phyloP scores from a whole-genome alignment of 2,113 vertebrate genomes.

The Lophura nycthemera region DNA sequence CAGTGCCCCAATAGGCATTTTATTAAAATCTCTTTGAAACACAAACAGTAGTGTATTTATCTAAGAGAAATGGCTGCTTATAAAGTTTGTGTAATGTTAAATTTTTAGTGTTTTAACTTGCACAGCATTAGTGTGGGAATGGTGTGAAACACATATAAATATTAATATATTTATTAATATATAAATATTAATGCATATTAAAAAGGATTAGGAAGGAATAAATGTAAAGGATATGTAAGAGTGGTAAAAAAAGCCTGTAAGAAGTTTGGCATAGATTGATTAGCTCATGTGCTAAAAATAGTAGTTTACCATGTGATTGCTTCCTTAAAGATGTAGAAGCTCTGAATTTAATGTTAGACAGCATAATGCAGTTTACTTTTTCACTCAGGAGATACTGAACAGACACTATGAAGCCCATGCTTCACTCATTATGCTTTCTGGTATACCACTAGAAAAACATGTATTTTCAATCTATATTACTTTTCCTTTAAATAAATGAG shows the following conservation, averaged over 20 bases:
- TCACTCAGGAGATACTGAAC: background rate
- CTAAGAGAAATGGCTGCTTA: conserved; percentile 46
- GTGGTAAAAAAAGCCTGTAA: background rate
- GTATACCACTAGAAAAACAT: background rate
- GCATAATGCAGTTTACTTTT: background rate
- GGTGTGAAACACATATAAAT: background rate
- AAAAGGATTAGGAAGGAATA: background rate
- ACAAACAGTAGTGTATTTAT: conserved; percentile 53
- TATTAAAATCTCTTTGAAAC: conserved; percentile 49
- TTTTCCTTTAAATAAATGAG: background rate
- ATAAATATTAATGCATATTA: background rate
- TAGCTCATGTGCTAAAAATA: conserved; percentile 5
- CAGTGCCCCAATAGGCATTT: conserved; percentile 14
- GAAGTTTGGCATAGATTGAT: background rate
- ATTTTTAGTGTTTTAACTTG: conserved; percentile 40
- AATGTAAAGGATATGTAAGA: background rate
- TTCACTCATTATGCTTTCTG: background rate
- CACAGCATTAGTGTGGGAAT: conserved; percentile 31
- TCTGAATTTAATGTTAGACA: background rate
- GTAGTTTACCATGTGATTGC: background rate
- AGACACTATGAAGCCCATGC: background rate
- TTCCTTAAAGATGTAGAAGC: background rate
- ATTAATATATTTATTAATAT: too few species aligned
- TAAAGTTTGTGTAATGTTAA: conserved; percentile 50
- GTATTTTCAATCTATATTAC: background rate